phyloP scores from a whole-genome alignment of 1,140 invertebrate species.

The Cydia pomonella region DNA sequence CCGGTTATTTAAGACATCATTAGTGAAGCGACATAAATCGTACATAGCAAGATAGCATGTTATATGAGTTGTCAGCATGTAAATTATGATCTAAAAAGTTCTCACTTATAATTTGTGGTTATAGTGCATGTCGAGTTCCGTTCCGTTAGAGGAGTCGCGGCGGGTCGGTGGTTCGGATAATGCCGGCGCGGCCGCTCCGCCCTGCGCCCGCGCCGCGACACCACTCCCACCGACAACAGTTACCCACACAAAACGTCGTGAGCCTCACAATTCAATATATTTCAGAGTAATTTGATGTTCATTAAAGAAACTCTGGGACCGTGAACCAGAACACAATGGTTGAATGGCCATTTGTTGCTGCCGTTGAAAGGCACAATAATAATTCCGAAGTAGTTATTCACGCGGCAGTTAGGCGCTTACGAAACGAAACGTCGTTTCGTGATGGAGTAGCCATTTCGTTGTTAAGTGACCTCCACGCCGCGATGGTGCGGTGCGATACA shows the following conservation, averaged over 20 bases:
- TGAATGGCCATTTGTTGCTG: slow-evolving; percentile 78
- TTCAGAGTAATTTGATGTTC: slow-evolving; percentile 79
- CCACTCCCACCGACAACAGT: slow-evolving; percentile 68
- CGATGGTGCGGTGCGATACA: slow-evolving; percentile 46
- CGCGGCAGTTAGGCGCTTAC: slow-evolving; percentile 70
- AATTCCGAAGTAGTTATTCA: slow-evolving; percentile 69
- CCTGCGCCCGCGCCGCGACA: slow-evolving; percentile 34
- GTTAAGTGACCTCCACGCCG: slow-evolving; percentile 40
- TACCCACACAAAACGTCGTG: slow-evolving; percentile 73
- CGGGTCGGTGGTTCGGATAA: slow-evolving; percentile 65
- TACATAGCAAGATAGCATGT: slow-evolving; percentile 30
- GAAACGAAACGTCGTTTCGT: slow-evolving; percentile 60
- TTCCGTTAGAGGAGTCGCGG: slow-evolving; percentile 73
- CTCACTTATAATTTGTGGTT: slow-evolving; percentile 80
- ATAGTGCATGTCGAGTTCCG: slow-evolving; percentile 75
- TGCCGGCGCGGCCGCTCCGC: slow-evolving; percentile 47
- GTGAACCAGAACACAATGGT: slow-evolving; percentile 79
- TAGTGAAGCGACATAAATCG: slow-evolving; percentile 29
- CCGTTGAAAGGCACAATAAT: slow-evolving; percentile 76
- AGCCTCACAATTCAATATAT: slow-evolving; percentile 78
- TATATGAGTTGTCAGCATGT: slow-evolving; percentile 56
- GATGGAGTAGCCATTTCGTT: slow-evolving; percentile 48
- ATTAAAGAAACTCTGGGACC: slow-evolving; percentile 78
- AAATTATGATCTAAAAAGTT: slow-evolving; percentile 75
- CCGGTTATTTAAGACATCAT: slow-evolving; percentile 33